Evolutionary conservation across 2,797 vertebrate genomes (phyloP).

Genomic region (Falco concolor): DNA sequence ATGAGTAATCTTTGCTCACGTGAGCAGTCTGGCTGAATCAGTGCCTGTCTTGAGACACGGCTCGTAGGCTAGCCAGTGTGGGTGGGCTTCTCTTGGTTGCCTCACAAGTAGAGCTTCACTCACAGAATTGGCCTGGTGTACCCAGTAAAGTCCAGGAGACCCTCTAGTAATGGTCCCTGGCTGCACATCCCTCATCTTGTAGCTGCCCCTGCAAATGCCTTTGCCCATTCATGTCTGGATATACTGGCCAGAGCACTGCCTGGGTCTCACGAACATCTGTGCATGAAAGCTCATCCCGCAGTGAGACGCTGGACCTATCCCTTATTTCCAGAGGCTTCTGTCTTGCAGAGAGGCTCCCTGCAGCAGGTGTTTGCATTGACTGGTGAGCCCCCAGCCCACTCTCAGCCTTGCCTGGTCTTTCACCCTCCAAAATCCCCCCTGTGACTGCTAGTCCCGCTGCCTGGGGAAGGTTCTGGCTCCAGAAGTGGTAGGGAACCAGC

Average conservation of each 20-base stretch:
- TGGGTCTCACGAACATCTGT: background rate
- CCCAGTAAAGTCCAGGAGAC: background rate
- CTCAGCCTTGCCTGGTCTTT: background rate
- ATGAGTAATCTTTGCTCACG: background rate
- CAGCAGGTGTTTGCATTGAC: background rate
- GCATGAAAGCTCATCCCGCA: background rate
- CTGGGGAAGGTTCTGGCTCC: background rate
- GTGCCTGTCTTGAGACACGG: background rate
- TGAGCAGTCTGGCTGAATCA: background rate
- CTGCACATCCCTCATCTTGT: background rate
- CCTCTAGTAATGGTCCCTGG: background rate
- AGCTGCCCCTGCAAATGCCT: background rate
- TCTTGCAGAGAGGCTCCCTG: background rate
- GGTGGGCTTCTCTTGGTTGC: background rate
- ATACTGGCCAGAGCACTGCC: background rate
- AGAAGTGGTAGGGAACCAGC: background rate
- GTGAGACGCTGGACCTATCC: background rate
- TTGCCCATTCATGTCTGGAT: background rate
- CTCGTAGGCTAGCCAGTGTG: background rate
- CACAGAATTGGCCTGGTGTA: background rate
- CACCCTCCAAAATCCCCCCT: background rate
- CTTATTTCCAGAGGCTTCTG: background rate
- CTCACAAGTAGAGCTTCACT: background rate
- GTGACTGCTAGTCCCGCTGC: background rate
- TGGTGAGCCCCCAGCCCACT: background rate